Conservation (phyloP, 1,140 invertebrate genomes). For the Caenorhabditis remanei region DNA sequence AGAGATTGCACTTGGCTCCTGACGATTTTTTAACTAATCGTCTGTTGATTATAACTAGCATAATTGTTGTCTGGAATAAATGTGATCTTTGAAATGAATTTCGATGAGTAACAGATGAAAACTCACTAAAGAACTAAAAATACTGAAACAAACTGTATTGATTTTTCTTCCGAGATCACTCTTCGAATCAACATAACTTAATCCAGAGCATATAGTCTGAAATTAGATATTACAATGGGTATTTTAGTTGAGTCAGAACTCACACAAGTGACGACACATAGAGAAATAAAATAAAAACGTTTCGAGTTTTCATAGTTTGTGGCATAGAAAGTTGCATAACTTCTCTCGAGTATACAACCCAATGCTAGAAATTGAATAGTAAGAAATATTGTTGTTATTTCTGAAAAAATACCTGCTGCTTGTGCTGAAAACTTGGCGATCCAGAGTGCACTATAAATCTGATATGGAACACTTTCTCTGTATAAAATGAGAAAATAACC, state of each 20-base stretch:
- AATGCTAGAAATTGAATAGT: not conserved
- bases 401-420: not conserved
- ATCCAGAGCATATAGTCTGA: not conserved
- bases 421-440: not conserved
- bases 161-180: slow-evolving; percentile 16
- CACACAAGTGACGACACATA: slow-evolving; percentile 1
- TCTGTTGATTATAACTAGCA: not conserved
- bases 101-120: no score
- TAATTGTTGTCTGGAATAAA: not conserved
- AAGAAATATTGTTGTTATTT: no score
- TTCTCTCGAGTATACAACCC: slow-evolving; percentile 22
- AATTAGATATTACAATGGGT: not conserved
- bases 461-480: not conserved
- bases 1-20: not conserved
- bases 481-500: slow-evolving; percentile 15
- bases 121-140: not conserved
- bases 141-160: not conserved
- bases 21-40: slow-evolving; percentile 15
- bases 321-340: not conserved
- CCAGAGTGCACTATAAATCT: not conserved
- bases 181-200: not conserved
- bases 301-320: slow-evolving; percentile 12
- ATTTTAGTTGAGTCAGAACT: not conserved
- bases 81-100: not conserved
- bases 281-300: not conserved